Conservation (phyloP, 2,113 vertebrate species). For the Calonectris borealis region DNA sequence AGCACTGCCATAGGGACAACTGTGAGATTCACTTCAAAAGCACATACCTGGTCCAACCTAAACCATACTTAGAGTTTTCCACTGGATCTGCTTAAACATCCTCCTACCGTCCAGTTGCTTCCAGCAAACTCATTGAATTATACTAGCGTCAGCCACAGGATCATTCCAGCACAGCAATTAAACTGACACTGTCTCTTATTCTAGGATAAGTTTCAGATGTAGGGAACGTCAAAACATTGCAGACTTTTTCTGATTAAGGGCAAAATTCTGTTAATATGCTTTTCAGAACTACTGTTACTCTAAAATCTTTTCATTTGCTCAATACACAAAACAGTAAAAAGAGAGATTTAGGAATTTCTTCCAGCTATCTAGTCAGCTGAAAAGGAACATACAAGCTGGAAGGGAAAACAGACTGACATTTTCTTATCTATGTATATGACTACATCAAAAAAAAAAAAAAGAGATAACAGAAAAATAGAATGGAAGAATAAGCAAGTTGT, state of each 20-base stretch:
- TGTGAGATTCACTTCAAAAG: background rate
- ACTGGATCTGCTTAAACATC: background rate
- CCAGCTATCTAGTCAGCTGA: background rate
- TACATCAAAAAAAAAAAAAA: background rate
- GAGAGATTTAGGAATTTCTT: background rate
- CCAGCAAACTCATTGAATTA: background rate
- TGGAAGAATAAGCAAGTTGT: background rate
- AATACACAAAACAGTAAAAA: background rate
- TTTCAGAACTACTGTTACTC: background rate
- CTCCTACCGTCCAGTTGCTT: background rate
- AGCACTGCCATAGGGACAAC: rapidly evolving
- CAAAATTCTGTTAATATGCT: background rate
- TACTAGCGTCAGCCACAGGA: background rate
- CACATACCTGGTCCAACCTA: background rate
- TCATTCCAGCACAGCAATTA: background rate
- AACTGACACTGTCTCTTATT: background rate
- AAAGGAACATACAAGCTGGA: background rate
- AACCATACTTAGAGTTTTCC: background rate
- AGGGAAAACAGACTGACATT: background rate
- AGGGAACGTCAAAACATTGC: background rate
- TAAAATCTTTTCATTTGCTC: background rate
- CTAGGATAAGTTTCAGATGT: background rate
- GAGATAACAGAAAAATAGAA: background rate
- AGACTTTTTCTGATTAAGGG: background rate
- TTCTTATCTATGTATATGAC: background rate